Percentiles rank a stretch among this genome's conserved stretches.
These are phyloP conservation scores for Zaprionus africanus DNA, from an alignment of 1,140 invertebrate species.

Conservation along the genomic window DNA sequence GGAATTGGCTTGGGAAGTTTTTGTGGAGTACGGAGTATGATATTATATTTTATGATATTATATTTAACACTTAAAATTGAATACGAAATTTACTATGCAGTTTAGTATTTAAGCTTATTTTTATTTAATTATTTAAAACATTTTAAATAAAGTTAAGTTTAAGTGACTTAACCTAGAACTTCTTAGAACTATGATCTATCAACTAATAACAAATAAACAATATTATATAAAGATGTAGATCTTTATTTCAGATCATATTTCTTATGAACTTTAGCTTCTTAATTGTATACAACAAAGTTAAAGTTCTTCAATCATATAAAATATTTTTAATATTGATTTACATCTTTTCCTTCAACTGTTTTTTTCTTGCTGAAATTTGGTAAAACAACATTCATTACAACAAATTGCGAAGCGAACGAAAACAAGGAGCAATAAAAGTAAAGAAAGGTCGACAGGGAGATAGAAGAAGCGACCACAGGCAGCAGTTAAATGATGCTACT, in stretches of 20 bases:
- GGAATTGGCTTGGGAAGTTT: neutral
- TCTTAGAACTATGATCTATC: too few species aligned
- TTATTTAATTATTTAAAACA: too few species aligned
- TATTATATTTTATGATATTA: too few species aligned
- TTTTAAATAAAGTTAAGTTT: too few species aligned
- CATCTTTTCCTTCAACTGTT: constrained; percentile 18
- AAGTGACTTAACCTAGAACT: too few species aligned
- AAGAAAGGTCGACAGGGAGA: constrained; percentile 10
- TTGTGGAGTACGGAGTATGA: neutral
- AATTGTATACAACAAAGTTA: neutral
- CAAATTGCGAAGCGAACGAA: constrained; percentile 54
- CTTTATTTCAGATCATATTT: neutral
- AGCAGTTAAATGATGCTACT: constrained; percentile 80
- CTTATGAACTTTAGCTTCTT: neutral
- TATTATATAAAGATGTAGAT: too few species aligned
- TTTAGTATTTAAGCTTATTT: too few species aligned
- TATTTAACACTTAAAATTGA: too few species aligned
- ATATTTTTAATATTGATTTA: constrained; percentile 11
- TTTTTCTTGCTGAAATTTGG: constrained; percentile 24
- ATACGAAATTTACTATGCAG: too few species aligned
- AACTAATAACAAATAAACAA: too few species aligned
- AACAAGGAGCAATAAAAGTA: constrained; percentile 40
- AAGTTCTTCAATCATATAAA: neutral
- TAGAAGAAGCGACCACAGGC: constrained; percentile 47
- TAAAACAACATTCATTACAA: constrained; percentile 64